phyloP scores from a whole-genome alignment of 2,113 vertebrate species.

The Rhinopithecus roxellana region DNA sequence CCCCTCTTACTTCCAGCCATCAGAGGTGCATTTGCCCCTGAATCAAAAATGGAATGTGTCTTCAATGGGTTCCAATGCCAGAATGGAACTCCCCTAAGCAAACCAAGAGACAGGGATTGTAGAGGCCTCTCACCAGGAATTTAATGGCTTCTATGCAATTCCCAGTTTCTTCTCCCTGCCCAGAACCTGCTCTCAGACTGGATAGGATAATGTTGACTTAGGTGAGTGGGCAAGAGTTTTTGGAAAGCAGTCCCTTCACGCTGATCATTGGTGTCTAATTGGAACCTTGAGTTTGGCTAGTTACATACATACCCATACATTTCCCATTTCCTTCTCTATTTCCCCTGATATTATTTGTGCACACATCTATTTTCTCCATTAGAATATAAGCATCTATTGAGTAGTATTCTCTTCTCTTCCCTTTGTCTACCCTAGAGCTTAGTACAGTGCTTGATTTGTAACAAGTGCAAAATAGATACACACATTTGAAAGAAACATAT shows the following conservation, averaged over 20 bases:
- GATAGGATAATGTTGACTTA: not conserved
- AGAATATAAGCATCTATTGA: not conserved
- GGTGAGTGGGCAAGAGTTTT: not conserved
- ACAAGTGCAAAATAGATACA: not conserved
- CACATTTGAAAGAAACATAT: accelerated
- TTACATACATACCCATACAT: not conserved
- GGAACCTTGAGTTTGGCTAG: not conserved
- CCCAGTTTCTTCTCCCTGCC: not conserved
- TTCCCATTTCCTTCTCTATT: not conserved
- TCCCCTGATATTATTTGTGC: accelerated
- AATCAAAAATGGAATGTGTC: not conserved
- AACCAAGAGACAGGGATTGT: too few relatives aligned
- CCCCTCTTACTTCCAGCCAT: too few relatives aligned
- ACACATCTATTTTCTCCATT: not conserved
- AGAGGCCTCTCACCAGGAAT: not conserved
- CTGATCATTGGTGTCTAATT: not conserved
- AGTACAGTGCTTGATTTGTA: not conserved
- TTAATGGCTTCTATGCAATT: too few relatives aligned
- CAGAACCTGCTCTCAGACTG: not conserved
- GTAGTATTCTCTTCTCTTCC: not conserved
- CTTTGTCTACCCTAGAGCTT: not conserved
- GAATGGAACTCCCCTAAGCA: not conserved
- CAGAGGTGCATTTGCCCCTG: not conserved
- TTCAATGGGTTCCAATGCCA: not conserved
- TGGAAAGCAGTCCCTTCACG: not conserved